These are phyloP conservation scores for Aurelia aurita complex sp. Pacific DNA, from an alignment of 30 jellyfish, hydroid and myxozoan species.

Conservation along the genomic window DNA sequence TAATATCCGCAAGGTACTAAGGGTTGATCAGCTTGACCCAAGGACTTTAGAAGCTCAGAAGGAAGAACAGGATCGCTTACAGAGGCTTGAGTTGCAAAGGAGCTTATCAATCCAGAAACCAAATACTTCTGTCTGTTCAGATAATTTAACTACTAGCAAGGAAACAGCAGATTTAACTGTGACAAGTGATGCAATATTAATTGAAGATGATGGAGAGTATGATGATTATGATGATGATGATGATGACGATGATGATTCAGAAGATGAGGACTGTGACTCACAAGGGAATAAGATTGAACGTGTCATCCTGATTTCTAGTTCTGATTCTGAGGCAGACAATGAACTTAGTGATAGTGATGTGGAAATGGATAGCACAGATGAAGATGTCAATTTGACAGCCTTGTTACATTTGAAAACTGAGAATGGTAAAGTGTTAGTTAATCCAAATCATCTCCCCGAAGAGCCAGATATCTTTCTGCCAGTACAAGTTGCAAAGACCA, in stretches of 20 bases:
- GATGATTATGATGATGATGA: slow-evolving; percentile 17
- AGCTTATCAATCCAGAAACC: not conserved
- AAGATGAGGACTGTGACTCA: slow-evolving; percentile 21
- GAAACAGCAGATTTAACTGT: not conserved
- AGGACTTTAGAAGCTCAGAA: slow-evolving; percentile 84
- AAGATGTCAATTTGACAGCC: slow-evolving; percentile 7
- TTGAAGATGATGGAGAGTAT: slow-evolving; percentile 38
- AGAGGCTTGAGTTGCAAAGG: slow-evolving; percentile 71
- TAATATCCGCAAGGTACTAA: slow-evolving; percentile 80
- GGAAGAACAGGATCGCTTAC: slow-evolving; percentile 80
- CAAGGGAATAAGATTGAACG: slow-evolving; percentile 29
- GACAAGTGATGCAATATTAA: not conserved
- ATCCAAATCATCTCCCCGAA: slow-evolving; percentile 70
- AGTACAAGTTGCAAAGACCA: slow-evolving; percentile 57
- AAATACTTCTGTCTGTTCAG: not conserved
- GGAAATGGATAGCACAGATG: slow-evolving; percentile 34
- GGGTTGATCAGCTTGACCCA: slow-evolving; percentile 62
- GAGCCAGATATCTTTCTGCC: slow-evolving; percentile 90
- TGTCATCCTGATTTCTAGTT: slow-evolving; percentile 39
- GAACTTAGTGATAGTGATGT: slow-evolving; percentile 25
- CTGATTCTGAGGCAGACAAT: slow-evolving; percentile 66
- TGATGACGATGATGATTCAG: slow-evolving; percentile 3
- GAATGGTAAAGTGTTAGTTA: slow-evolving; percentile 75
- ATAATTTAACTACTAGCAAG: not conserved
- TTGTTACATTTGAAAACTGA: slow-evolving; percentile 25